Base-by-base conservation (phyloP, 2,113 vertebrate genomes). In the Hystrix brachyura region DNA sequence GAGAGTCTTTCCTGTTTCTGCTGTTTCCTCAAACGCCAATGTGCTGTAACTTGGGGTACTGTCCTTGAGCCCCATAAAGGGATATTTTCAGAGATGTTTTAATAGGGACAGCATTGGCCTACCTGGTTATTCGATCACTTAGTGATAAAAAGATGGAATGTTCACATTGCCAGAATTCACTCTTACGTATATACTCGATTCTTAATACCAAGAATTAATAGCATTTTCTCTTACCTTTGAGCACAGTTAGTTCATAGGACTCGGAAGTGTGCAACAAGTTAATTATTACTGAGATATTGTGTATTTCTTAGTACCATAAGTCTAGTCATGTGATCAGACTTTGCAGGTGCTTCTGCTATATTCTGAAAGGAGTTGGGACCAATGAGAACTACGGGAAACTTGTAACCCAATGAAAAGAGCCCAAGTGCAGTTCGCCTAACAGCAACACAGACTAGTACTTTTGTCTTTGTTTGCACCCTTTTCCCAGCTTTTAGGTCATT, bases 111-210 rank as follows among this genome's bases (percentile, higher is more conserved):
- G 43, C 55, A 85, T 53, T 93, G 18, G 46, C 14, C 10, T 91
- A 57, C 43, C 15, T 93, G 34, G 21, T 88, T 90, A 46, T 12
- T 93, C 91, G 90, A 53, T 93, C 25, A 69, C 14, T 25, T 59
- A 5, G 7, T 83, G 43, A 95, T 60, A 60, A 82, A 90, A 93
- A 91, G 57, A 62, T 38, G 11, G 21, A 57, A 94, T 92, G 67
- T 94, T 89, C 21, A 27, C 85, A n/a, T 48, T 65, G 48, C n/a
- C 86, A 93, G 86, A 91, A 82, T 97, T 94, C 91, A 88, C 29
- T 87, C 51, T 82, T 67, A 86, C 32, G 9, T 29, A n/a, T 34
- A 64, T 9, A 85, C 3, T 60, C 80, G 57, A 55, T 79, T 95
- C 53, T 93, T 93, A 86, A 83, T 34, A 92, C n/a, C 29, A 27